A percentile compares a stretch with the other conserved stretches of the same genome.
These are phyloP conservation scores for Ceuthmochares aereus DNA, from an alignment of 2,113 vertebrate species.

Conservation along the genomic window DNA sequence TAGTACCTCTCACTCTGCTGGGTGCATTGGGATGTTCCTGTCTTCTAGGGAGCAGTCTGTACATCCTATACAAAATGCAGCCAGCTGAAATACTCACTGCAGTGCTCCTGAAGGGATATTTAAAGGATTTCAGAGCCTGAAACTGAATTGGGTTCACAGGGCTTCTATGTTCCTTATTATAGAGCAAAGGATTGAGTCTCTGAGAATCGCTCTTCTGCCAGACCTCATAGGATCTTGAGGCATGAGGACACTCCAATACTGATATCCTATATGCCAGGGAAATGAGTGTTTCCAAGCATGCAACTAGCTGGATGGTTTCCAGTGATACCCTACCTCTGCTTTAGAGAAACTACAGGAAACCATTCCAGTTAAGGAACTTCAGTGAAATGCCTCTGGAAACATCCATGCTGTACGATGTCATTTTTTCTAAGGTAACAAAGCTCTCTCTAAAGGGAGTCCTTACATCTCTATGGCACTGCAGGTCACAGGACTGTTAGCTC, in stretches of 20 bases:
- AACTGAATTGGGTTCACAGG: neutral
- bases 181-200: neutral
- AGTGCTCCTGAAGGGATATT: neutral
- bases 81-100: neutral
- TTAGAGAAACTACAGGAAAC: neutral
- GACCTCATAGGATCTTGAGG: neutral
- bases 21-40: neutral
- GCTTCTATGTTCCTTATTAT: neutral
- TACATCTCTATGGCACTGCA: too few relatives aligned
- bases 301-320: neutral
- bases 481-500: neutral
- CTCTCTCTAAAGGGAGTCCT: neutral
- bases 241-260: neutral
- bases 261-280: neutral
- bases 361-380: neutral
- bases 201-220: neutral
- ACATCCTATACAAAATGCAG: neutral
- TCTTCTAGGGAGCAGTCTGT: neutral
- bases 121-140: neutral
- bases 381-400: neutral
- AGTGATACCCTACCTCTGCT: neutral
- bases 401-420: neutral
- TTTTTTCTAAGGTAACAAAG: neutral
- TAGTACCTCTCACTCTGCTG: neutral
- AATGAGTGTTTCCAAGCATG: neutral